Percentiles rank a stretch among this genome's conserved stretches.
phyloP scores from a whole-genome alignment of 2,113 vertebrate species.

The Brienomyrus brachyistius region DNA sequence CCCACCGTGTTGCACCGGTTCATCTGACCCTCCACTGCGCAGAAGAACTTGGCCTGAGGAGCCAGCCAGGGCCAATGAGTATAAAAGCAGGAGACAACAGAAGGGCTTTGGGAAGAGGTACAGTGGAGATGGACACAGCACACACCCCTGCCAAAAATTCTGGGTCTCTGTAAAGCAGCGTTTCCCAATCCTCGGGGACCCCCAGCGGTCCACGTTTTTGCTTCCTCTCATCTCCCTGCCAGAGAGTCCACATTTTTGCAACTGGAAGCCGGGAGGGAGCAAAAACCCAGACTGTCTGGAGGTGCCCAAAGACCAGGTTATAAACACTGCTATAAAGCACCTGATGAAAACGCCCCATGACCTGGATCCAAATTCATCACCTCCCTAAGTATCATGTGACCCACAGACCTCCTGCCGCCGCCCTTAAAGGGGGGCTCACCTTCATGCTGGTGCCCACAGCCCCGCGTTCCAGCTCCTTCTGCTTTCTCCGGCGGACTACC shows the following conservation, averaged over 20 bases:
- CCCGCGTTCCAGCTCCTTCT: constrained; percentile 40
- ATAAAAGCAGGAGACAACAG: not conserved
- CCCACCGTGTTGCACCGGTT: constrained; percentile 51
- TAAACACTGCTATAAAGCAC: not conserved
- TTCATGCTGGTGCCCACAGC: constrained; percentile 38
- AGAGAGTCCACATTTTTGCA: not conserved
- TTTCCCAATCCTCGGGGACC: not conserved
- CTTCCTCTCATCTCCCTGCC: too few relatives aligned
- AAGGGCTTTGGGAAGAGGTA: not conserved
- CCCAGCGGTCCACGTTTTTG: not conserved
- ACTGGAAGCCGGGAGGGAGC: not conserved
- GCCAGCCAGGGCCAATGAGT: not conserved
- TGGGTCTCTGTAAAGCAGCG: not conserved
- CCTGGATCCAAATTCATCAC: not conserved
- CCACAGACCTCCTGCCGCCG: not conserved
- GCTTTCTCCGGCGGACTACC: constrained; percentile 41
- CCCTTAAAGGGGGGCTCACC: constrained; percentile 23
- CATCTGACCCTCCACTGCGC: constrained; percentile 44
- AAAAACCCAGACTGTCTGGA: not conserved
- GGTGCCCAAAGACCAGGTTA: not conserved
- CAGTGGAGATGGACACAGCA: not conserved
- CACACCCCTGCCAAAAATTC: not conserved
- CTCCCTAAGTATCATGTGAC: too few relatives aligned
- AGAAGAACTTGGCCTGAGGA: constrained; percentile 46
- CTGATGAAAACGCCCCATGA: not conserved